Base-by-base conservation (phyloP, 1,140 invertebrate genomes). In the Drosophila bipectinata region DNA sequence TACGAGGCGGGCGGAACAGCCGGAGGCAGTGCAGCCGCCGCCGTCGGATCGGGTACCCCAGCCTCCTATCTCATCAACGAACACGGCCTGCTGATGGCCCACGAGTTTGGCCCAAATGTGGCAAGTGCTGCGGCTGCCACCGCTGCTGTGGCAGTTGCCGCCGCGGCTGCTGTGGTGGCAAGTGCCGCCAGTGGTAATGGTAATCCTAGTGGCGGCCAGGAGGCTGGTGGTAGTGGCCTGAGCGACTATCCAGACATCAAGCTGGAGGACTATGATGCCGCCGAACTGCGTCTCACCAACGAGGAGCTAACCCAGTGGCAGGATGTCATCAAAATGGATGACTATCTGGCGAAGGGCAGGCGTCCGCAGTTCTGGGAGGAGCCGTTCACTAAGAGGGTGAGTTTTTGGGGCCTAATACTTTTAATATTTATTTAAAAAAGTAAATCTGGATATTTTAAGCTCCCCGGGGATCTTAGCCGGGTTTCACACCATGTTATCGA, bases 311-410 rank as follows among this genome's bases (percentile, higher is more conserved):
- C 90, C 4, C 87, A 92, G 53, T 92, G 91, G 91, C 81, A 91
- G 72, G 96, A 97, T 92, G 95, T 97, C 28, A 94, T 97, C 34
- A 97, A 97, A 92, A 95, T 97, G 94, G 97, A 96, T 90, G 96
- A 97, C 85, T 98, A 97, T 89, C 92, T 98, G 76, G 95, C 96
- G 81, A 96, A 96, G 79, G 96, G 97, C 1, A 92, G 97, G 32
- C 92, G 97, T 39, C 97, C 97, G 64, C 97, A 98, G 90, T 98
- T 98, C 92, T 98, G 97, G 97, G 97, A 98, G 89, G 97, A 97
- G 91, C 94, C 95, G 1, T 96, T 96, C 64, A 96, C 96, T 48
- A 94, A 95, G 91, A 93, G 95, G 52, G 95, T 91, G 72, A 80
- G 85, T 74, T 1, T 10, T 12, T 37, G 4, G 12, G 9, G 0